phyloP scores from a whole-genome alignment of 2,797 vertebrate species.

The Percopsis omiscomaycus region DNA sequence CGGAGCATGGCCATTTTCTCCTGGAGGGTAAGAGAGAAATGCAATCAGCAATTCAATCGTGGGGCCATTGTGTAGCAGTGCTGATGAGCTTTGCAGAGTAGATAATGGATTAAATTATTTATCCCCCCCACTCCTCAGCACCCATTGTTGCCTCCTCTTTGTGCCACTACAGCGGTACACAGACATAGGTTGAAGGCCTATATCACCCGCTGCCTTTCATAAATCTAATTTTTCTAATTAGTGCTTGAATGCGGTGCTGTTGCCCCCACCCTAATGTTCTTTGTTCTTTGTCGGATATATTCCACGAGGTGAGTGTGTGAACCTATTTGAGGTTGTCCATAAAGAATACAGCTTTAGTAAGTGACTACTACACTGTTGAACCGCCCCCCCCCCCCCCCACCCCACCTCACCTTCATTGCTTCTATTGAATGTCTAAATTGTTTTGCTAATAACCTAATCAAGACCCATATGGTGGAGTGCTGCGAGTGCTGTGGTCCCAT shows the following conservation, averaged over 20 bases:
- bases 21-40: conserved; percentile 75
- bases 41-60: conserved; percentile 81
- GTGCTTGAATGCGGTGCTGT: conserved; percentile 84
- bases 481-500: conserved; percentile 26
- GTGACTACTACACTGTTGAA: conserved; percentile 16
- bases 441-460: conserved; percentile 78
- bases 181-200: conserved; percentile 87
- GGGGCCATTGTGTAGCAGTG: conserved; percentile 76
- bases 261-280: conserved; percentile 68
- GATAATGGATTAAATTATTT: conserved; percentile 99
- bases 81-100: conserved; percentile 93
- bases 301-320: conserved; percentile 82
- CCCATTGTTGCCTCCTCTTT: conserved; percentile 76
- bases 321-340: conserved; percentile 73
- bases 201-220: conserved; percentile 90
- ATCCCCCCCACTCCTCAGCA: conserved; percentile 69
- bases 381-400: conserved; percentile 15
- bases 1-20: conserved; percentile 71
- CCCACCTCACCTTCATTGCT: conserved; percentile 14
- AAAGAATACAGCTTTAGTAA: conserved; percentile 28
- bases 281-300: conserved; percentile 76
- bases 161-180: conserved; percentile 69
- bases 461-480: conserved; percentile 66
- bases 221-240: conserved; percentile 98
- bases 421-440: conserved; percentile 77